Evolutionary conservation across 2,888 invertebrate genomes (phyloP).

Genomic region (Neria commutata): DNA sequence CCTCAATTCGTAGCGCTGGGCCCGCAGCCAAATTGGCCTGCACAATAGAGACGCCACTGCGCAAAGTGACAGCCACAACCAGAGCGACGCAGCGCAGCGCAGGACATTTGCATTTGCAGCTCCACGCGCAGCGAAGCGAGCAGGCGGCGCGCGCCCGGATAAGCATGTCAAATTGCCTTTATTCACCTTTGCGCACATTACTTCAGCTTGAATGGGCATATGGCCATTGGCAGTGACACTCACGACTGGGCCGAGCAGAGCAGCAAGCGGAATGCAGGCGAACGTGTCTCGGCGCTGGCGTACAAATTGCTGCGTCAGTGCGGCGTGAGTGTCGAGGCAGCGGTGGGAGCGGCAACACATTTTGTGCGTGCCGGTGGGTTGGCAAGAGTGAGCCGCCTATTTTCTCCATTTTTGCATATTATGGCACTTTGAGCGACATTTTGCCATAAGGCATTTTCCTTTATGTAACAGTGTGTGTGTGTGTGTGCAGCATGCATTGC

Average conservation of each 20-base stretch:
- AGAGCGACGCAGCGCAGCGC: not conserved
- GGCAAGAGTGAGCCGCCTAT: not conserved
- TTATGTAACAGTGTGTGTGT: too few relatives aligned
- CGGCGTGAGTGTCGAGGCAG: not conserved
- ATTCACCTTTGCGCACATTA: slow-evolving; percentile 1
- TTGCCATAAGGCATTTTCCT: not conserved
- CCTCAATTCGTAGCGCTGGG: too few relatives aligned
- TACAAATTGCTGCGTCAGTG: slow-evolving; percentile 3
- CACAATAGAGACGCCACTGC: too few relatives aligned
- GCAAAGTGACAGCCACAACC: too few relatives aligned
- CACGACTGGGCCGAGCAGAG: too few relatives aligned
- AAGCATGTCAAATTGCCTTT: slow-evolving; percentile 3
- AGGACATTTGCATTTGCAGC: not conserved
- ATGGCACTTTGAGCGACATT: not conserved
- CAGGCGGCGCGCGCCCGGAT: not conserved
- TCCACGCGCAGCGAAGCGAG: not conserved
- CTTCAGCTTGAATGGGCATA: not conserved
- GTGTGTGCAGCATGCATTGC: not conserved
- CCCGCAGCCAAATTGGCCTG: too few relatives aligned
- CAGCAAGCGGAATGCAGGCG: too few relatives aligned
- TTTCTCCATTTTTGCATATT: not conserved
- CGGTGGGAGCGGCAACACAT: not conserved
- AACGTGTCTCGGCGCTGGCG: not conserved
- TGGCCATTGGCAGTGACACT: not conserved
- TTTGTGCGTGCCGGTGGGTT: not conserved